phyloP scores from a whole-genome alignment of 2,888 invertebrate species.

The Leucophora obtusa region DNA sequence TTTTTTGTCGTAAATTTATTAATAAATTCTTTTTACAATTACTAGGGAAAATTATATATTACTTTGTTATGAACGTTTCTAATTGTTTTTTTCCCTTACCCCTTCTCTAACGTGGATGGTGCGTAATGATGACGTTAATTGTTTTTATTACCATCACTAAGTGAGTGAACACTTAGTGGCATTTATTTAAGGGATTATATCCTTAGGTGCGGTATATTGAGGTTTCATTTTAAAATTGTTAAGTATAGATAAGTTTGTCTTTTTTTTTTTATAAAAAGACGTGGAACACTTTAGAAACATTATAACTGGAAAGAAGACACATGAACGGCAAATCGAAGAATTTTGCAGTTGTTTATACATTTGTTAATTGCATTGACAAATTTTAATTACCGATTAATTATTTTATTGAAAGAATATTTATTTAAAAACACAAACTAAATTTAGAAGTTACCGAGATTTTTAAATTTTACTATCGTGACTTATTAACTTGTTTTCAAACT shows the following conservation, averaged over 20 bases:
- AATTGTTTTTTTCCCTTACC: neutral
- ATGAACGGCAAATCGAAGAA: too few relatives aligned
- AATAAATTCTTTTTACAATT: neutral
- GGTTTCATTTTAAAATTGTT: neutral
- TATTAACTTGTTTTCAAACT: too few relatives aligned
- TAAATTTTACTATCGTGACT: too few relatives aligned
- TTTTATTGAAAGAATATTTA: too few relatives aligned
- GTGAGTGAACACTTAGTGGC: conserved; percentile 50
- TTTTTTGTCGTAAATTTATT: conserved; percentile 22
- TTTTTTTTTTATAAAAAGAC: neutral
- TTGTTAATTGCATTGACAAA: too few relatives aligned
- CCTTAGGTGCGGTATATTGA: neutral
- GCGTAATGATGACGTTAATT: conserved; percentile 63
- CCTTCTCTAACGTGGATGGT: conserved; percentile 34
- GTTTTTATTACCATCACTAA: conserved; percentile 48
- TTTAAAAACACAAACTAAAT: too few relatives aligned
- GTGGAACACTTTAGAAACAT: too few relatives aligned
- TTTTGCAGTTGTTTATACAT: too few relatives aligned
- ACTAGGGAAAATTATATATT: neutral
- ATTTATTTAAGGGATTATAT: conserved; percentile 55
- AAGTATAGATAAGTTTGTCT: neutral
- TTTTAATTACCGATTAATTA: too few relatives aligned
- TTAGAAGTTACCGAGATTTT: too few relatives aligned
- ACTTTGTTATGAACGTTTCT: neutral
- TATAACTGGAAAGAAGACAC: too few relatives aligned